Conservation (phyloP, 2,113 vertebrate species). For the Neolamprologus sp. region DNA sequence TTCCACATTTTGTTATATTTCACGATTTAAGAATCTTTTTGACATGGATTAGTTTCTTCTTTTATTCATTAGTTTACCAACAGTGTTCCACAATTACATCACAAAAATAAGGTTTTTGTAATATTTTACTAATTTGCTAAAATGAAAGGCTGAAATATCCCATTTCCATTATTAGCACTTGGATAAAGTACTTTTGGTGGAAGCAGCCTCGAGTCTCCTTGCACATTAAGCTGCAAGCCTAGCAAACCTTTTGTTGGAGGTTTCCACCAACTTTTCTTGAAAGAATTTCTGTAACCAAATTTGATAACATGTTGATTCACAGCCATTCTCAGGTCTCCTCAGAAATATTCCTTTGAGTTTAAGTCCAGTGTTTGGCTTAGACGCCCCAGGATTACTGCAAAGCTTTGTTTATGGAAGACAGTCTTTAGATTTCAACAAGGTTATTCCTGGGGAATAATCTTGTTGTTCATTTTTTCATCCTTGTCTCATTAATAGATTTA, state of each 20-base stretch:
- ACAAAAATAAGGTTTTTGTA: background rate
- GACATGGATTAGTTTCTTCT: background rate
- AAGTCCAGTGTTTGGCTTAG: background rate
- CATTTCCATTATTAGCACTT: background rate
- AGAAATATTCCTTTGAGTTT: background rate
- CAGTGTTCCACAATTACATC: background rate
- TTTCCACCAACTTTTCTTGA: background rate
- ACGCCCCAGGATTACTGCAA: accelerated
- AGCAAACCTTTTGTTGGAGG: background rate
- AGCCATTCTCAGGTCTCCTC: background rate
- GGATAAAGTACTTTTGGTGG: background rate
- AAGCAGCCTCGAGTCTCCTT: background rate
- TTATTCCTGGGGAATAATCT: background rate
- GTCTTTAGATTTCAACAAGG: background rate
- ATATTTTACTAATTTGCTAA: background rate
- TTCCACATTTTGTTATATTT: background rate
- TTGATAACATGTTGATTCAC: background rate
- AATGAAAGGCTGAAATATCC: background rate
- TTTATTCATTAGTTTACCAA: background rate
- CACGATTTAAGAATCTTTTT: background rate
- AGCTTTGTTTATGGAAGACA: background rate
- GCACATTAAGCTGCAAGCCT: background rate
- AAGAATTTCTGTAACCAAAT: background rate
- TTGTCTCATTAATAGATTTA: background rate
- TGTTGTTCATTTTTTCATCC: background rate